A percentile compares a stretch with the other conserved stretches of the same genome.
phyloP scores from a whole-genome alignment of 2,888 invertebrate species.

The Caenorhabditis doughertyi region DNA sequence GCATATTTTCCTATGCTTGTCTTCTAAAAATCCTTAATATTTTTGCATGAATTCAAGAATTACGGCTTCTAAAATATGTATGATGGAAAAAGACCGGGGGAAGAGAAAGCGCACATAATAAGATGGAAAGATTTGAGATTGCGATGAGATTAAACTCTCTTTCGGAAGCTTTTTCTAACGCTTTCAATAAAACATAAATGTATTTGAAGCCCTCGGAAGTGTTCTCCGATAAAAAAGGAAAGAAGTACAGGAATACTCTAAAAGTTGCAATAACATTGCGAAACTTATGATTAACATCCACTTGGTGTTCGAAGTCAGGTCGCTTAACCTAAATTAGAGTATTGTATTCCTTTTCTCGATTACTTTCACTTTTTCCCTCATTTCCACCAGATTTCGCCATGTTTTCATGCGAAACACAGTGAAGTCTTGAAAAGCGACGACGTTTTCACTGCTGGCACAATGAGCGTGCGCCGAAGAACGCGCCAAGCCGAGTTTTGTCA shows the following conservation, averaged over 20 bases:
- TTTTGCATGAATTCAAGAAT: neutral
- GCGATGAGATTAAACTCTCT: conserved; percentile 22
- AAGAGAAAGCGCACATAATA: conserved; percentile 8
- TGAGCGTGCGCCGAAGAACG: conserved; percentile 11
- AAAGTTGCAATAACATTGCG: no score
- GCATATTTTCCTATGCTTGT: neutral
- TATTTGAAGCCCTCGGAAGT: conserved; percentile 20
- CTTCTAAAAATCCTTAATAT: neutral
- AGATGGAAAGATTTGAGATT: conserved; percentile 7
- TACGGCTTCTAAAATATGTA: neutral
- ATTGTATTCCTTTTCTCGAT: neutral
- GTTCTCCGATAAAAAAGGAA: no score
- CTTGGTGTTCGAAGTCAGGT: conserved; percentile 3
- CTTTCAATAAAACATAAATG: neutral
- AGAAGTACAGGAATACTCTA: no score
- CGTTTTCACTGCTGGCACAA: neutral
- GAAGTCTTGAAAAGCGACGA: neutral
- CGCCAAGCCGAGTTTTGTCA: conserved; percentile 40
- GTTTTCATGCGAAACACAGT: conserved; percentile 8
- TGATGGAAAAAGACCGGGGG: neutral
- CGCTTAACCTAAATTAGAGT: neutral
- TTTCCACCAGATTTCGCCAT: conserved; percentile 15
- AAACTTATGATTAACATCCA: no score
- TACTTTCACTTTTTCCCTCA: neutral
- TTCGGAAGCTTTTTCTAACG: neutral